Evolutionary conservation across 2,888 invertebrate genomes (phyloP), one percentile per base, ranked within the genome.

Genomic region (Drosophila histrio): DNA sequence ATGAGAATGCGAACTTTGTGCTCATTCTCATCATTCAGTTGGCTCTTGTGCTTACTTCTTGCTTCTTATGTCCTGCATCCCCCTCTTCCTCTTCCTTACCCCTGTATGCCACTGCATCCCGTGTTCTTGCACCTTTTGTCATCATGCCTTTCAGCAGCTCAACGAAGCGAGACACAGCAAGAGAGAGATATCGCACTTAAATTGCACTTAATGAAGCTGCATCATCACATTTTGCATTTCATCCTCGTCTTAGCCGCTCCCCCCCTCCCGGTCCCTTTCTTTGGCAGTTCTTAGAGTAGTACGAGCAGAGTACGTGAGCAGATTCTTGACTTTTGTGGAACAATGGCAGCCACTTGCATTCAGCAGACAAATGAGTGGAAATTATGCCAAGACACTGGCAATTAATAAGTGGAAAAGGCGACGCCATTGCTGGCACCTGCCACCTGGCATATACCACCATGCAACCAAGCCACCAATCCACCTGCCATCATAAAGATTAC

Each of bases 371-470:
- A 83, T 88, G 87, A 79, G 84, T 88, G 78, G 60, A 88, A 88
- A 83, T 88, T 83, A 83, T 83, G 88, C 87, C 88, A 83, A 83
- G 82, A 88, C 88, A 84, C 82, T 69, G 87, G 84, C 88, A 83
- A 83, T 83, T 83, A 88, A 83, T 83, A 86, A 83, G 88, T 80
- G 63, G 50, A 69, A 83, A 68, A 77, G 79, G 66, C 78, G 63
- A 75, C 65, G 57, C 38, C 22, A 39, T 43, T 43, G 30, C 39
- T 44, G 79, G 58, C 79, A 71, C 63, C 80, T 72, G 80, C 65
- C 39, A 9, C 3, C 11, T 43, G 49, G 13, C 52, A 44, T n/a
- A n/a, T n/a, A n/a, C 38, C 38, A 6, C 38, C 36, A 17, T 46
- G 49, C 26, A 15, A 26, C 59, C 59, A 21, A 26, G 24, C 39